Conservation (phyloP, 2,797 vertebrate species). For the Poecilia gillii region DNA sequence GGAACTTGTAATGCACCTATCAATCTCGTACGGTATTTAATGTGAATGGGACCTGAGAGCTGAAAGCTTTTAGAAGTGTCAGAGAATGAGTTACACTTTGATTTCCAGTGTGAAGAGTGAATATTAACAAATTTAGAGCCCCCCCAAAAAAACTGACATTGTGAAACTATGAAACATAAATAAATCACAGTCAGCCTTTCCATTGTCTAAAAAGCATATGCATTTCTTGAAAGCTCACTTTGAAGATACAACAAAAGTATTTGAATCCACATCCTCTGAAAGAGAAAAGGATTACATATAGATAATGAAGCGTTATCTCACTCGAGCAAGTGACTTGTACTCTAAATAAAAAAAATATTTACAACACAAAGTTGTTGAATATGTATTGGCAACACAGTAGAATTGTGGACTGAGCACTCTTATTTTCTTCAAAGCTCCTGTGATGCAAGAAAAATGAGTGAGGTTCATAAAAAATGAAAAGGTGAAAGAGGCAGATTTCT, state of each 20-base stretch:
- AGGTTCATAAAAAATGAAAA: not conserved
- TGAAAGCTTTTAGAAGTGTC: constrained; percentile 72
- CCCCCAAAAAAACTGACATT: not conserved
- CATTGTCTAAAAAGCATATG: not conserved
- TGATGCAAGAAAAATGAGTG: not conserved
- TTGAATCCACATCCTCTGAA: not conserved
- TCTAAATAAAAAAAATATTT: not conserved
- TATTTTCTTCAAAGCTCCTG: not conserved
- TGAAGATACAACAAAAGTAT: not conserved
- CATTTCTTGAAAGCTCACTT: not conserved
- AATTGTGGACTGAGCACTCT: not conserved
- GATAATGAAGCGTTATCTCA: not conserved
- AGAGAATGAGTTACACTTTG: constrained; percentile 42
- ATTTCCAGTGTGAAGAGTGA: constrained; percentile 2
- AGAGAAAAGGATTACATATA: not conserved
- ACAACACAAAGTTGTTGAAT: not conserved
- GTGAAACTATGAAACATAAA: not conserved
- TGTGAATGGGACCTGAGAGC: constrained; percentile 72
- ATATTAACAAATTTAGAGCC: not conserved
- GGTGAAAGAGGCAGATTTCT: not conserved
- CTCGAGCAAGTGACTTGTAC: not conserved
- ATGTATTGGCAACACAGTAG: not conserved
- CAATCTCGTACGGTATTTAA: constrained; percentile 68
- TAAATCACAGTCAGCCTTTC: not conserved
- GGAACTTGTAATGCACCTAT: constrained; percentile 75